Evolutionary conservation across 2,797 vertebrate species (phyloP).

Genomic region (Iguana delicatissima): DNA sequence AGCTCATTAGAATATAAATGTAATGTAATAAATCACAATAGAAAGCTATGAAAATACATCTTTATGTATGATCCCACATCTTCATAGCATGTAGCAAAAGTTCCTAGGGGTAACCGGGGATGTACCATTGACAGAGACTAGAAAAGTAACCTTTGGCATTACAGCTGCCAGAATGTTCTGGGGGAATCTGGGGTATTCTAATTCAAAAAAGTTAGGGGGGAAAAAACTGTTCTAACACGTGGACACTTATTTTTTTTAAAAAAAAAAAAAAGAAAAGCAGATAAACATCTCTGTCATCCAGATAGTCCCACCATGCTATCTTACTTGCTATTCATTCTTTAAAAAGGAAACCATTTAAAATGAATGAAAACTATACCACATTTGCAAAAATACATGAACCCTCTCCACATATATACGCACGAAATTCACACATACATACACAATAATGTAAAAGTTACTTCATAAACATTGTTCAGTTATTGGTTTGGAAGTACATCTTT

Average conservation of each 20-base stretch:
- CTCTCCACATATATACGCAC: too few species aligned
- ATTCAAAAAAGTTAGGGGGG: too few species aligned
- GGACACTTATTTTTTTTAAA: too few species aligned
- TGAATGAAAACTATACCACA: neutral
- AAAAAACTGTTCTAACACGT: too few species aligned
- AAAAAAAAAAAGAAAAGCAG: neutral
- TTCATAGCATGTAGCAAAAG: neutral
- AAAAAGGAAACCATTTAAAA: neutral
- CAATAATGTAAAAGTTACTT: neutral
- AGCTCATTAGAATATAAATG: too few species aligned
- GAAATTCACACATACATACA: neutral
- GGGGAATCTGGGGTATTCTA: too few species aligned
- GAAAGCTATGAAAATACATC: neutral
- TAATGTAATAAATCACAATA: too few species aligned
- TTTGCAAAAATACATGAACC: too few species aligned
- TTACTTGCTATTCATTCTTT: too few species aligned
- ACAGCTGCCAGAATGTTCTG: too few species aligned
- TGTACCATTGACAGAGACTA: neutral
- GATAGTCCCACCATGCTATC: neutral
- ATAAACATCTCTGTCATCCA: neutral
- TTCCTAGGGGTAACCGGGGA: neutral
- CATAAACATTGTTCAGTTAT: neutral
- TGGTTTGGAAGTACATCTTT: constrained; percentile 8
- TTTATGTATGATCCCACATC: too few species aligned
- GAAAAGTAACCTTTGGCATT: too few species aligned